phyloP scores from a whole-genome alignment of 64 coral and sea anemone genomes.

The Catalaphyllia jardinei region DNA sequence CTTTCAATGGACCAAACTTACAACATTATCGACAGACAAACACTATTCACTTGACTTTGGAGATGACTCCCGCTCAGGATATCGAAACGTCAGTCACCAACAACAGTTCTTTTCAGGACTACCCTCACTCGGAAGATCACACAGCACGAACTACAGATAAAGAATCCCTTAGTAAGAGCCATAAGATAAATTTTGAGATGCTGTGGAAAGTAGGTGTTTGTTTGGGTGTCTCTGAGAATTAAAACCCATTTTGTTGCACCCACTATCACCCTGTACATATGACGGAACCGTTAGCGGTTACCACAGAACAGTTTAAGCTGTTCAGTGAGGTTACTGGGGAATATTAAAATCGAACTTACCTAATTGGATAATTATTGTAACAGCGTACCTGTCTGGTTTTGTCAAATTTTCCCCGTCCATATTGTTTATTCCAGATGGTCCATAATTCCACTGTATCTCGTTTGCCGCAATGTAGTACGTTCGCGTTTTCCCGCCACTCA shows the following conservation, averaged over 20 bases:
- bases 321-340: not conserved
- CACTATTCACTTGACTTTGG: no score
- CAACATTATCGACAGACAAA: no score
- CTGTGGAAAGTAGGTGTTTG: no score
- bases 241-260: not conserved
- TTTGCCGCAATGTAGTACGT: conserved; percentile 90
- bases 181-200: no score
- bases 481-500: conserved; percentile 61
- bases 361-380: not conserved
- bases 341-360: not conserved
- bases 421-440: conserved; percentile 71
- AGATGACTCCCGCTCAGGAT: no score
- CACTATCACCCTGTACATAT: not conserved
- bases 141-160: no score
- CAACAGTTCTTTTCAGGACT: no score
- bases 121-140: no score
- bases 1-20: no score
- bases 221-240: no score
- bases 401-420: conserved; percentile 64
- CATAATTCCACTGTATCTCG: conserved; percentile 88
- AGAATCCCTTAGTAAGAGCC: no score
- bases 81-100: no score
- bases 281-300: not conserved
- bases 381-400: conserved; percentile 48
- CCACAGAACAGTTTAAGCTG: not conserved